Evolutionary conservation across 2,797 vertebrate genomes (phyloP), one percentile per base, ranked within the genome.

Genomic region (Aratinga solstitialis): DNA sequence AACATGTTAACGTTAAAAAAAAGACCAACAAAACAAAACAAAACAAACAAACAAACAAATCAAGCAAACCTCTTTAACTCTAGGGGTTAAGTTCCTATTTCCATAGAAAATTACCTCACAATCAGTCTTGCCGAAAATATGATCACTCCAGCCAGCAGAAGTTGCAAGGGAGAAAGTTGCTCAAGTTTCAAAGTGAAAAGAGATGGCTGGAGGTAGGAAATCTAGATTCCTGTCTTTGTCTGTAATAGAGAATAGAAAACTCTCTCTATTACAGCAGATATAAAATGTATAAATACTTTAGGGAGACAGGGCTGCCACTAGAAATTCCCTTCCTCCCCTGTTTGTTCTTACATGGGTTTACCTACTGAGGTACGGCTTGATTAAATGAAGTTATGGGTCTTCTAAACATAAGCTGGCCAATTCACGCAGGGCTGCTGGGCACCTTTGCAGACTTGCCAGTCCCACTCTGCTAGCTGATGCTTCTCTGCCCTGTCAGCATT

Each of bases 391-490:
- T 21, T 38, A 53, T 4, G 9, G 6, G 6, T 1, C 7, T 79
- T 85, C 24, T 32, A 76, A 34, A 69, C 2, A 1, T 1, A 1
- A 61, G 20, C 45, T 81, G 30, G 5, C 8, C 19, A 42, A 53
- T 27, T 73, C 45, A 53, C 12, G 54, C 1, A 17, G 36, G n/a
- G 48, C 20, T 45, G 9, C 11, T 76, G 15, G 19, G 7, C 2
- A 50, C 7, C 10, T 34, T 0, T 3, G 14, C 29, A 80, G 16
- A 59, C 42, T 62, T 73, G n/a, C 13, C 23, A 73, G 13, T 10
- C 7, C 20, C 21, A 11, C 1, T 15, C 6, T 66, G 9, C 19
- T 11, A 30, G 13, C 2, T 65, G 14, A 26, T 3, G 17, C 5
- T 34, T 78, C n/a, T 68, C 24, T 89, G 14, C 8, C n/a, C 9